Evolutionary conservation across 2,888 invertebrate genomes (phyloP).

Genomic region (Malthinus seriepunctatus): DNA sequence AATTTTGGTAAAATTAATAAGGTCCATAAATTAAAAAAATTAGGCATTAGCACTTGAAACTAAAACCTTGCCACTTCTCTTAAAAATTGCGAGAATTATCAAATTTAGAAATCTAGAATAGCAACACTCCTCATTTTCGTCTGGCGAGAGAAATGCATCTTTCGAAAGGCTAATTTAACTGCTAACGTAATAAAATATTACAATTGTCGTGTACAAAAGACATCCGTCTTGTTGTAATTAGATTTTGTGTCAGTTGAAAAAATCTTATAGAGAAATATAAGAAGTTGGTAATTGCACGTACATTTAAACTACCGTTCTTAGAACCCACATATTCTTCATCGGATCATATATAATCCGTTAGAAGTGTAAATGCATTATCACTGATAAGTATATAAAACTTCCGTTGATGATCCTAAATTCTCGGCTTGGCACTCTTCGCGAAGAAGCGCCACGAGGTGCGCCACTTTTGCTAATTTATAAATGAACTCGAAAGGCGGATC

Average conservation of each 20-base stretch:
- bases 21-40: too few species aligned
- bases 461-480: too few species aligned
- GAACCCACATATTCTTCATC: conserved; percentile 26
- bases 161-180: not conserved
- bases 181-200: not conserved
- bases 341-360: conserved; percentile 22
- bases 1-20: too few species aligned
- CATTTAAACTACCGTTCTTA: conserved; percentile 22
- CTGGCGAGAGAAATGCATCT: not conserved
- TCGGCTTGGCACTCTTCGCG: too few species aligned
- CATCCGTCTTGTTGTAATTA: conserved; percentile 20
- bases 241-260: conserved; percentile 14
- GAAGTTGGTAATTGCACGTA: conserved; percentile 20
- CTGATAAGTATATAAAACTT: not conserved
- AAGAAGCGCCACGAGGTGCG: too few species aligned
- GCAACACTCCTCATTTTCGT: not conserved
- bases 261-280: conserved; percentile 20
- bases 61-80: too few species aligned
- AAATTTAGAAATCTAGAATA: not conserved
- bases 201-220: not conserved
- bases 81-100: not conserved
- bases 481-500: too few species aligned
- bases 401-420: not conserved
- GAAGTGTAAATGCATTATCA: conserved; percentile 10
- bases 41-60: too few species aligned